Conservation (phyloP, 2,888 invertebrate species). For the Anthoptus insignis region DNA sequence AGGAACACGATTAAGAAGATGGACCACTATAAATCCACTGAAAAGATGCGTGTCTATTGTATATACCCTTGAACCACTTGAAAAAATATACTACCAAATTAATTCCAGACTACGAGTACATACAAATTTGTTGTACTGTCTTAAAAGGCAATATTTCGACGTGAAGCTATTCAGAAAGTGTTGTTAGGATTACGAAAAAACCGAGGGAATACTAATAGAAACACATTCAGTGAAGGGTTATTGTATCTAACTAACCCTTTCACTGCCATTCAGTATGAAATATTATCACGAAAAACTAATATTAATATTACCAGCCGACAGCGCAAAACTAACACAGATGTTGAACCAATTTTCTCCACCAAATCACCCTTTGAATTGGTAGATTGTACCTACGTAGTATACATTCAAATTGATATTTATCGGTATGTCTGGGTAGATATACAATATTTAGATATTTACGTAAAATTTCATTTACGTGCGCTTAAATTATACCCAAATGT, state of each 20-base stretch:
- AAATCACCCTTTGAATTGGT: background rate
- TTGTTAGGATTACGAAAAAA: background rate
- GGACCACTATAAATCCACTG: too few relatives aligned
- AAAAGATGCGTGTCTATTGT: too few relatives aligned
- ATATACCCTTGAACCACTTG: too few relatives aligned
- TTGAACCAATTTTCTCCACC: conserved; percentile 1
- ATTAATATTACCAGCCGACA: conserved; percentile 18
- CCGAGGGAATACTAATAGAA: background rate
- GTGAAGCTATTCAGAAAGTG: too few relatives aligned
- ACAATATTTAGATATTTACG: background rate
- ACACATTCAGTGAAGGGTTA: background rate
- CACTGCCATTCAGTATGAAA: conserved; percentile 25
- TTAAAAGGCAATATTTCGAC: too few relatives aligned
- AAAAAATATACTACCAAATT: too few relatives aligned
- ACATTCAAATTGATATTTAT: background rate
- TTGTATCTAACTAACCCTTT: conserved; percentile 8
- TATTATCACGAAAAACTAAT: conserved; percentile 6
- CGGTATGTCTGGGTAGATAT: background rate
- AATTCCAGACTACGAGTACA: too few relatives aligned
- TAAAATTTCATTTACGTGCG: too few relatives aligned
- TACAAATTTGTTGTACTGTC: too few relatives aligned
- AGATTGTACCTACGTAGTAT: background rate
- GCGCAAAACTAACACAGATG: conserved; percentile 4
- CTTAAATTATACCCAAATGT: too few relatives aligned
- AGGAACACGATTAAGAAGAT: too few relatives aligned